Evolutionary conservation across 2,797 vertebrate genomes (phyloP), one percentile per base, ranked within the genome.

Genomic region (Sebastes itinus): DNA sequence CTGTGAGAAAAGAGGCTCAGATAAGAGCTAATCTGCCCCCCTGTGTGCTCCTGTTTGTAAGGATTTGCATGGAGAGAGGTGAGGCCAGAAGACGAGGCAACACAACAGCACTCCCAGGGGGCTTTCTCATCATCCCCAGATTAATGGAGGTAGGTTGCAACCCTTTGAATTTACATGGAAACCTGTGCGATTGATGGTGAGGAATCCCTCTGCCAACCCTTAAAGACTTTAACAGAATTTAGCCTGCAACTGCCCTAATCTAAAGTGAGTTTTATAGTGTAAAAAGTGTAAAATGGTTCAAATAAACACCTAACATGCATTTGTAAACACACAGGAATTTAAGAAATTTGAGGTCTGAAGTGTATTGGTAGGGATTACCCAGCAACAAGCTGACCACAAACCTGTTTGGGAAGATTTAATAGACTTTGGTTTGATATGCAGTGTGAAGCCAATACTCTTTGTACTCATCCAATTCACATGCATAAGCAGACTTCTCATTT

Each of bases 51-150:
- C 77, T 77, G 80, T 90, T 77, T 88, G 87, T 64, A 69, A 81
- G 83, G 88, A 84, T 86, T 83, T 89, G 30, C 74, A 64, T 81
- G 81, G 18, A 85, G 74, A 83, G 66, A 83, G 66, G 71, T 78
- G 82, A 81, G 32, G 70, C 56, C 64, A 66, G 74, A 54, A 71
- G 74, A 88, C 35, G 28, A 80, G 72, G 78, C 56, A 61, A 18
- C 46, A 52, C 35, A 38, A 16, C 71, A 42, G 56, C 76, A 75
- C 85, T 82, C 81, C 82, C 88, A 78, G 88, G 83, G 83, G 84
- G 80, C 77, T 83, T 86, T 90, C 84, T 91, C 92, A 88, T 94
- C 90, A 92, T 93, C 87, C 84, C 30, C 20, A 91, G 91, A 94
- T 94, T 94, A 94, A 90, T 72, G 80, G 80, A 84, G 83, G 84